phyloP scores from a whole-genome alignment of 2,888 invertebrate species.

The Caenorhabditis uteleia region DNA sequence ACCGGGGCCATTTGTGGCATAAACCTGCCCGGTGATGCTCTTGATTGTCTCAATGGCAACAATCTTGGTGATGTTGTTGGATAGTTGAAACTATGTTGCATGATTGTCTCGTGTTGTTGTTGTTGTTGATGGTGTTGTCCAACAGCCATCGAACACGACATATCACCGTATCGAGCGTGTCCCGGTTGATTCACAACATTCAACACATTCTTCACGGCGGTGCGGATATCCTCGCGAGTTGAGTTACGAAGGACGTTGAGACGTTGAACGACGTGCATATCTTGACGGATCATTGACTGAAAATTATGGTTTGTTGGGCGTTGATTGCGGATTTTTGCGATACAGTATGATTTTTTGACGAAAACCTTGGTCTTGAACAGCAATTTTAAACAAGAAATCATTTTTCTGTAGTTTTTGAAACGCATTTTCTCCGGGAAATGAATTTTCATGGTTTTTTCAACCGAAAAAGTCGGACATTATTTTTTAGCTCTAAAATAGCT shows the following conservation, averaged over 20 bases:
- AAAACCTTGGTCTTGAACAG: too few species aligned
- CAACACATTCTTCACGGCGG: conserved; percentile 48
- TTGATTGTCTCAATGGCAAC: conserved; percentile 28
- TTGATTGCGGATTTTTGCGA: too few species aligned
- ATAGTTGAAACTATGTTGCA: conserved; percentile 27
- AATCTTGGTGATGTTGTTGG: conserved; percentile 27
- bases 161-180: conserved; percentile 13
- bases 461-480: too few species aligned
- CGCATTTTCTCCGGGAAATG: too few species aligned
- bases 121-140: conserved; percentile 11
- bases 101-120: conserved; percentile 11
- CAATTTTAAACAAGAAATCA: not conserved
- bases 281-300: conserved; percentile 37
- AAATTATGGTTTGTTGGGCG: not conserved
- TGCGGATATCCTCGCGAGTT: conserved; percentile 55
- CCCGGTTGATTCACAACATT: conserved; percentile 43
- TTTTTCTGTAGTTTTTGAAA: too few species aligned
- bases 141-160: conserved; percentile 1
- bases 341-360: not conserved
- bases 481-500: too few species aligned
- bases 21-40: conserved; percentile 44
- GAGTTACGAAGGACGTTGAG: conserved; percentile 57
- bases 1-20: conserved; percentile 6
- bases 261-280: conserved; percentile 40
- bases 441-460: too few species aligned